Conservation (phyloP, 2,797 vertebrate genomes). For the Sebastes steindachneri region DNA sequence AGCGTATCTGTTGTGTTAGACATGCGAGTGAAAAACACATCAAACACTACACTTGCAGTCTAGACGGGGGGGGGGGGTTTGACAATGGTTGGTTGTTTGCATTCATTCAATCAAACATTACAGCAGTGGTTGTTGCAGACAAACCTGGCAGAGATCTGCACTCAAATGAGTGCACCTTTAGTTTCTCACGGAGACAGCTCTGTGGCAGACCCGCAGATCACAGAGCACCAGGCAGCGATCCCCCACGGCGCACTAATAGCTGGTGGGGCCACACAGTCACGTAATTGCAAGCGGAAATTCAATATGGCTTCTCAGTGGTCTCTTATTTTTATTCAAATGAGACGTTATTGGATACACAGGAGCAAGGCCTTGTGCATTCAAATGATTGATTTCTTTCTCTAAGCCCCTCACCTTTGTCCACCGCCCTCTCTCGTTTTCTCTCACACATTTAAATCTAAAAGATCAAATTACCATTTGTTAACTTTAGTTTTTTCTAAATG, state of each 20-base stretch:
- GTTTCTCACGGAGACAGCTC: no score
- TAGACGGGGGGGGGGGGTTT: no score
- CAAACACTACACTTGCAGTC: no score
- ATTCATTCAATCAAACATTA: no score
- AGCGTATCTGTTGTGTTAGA: no score
- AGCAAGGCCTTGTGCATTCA: slow-evolving; percentile 46
- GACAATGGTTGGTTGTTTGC: background rate
- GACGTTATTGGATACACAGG: slow-evolving; percentile 59
- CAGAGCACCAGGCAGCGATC: slow-evolving; percentile 35
- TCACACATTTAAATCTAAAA: slow-evolving; percentile 21
- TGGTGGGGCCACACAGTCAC: slow-evolving; percentile 47
- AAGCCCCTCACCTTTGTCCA: slow-evolving; percentile 26
- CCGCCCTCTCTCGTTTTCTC: background rate
- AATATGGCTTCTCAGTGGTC: slow-evolving; percentile 62
- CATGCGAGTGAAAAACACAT: no score
- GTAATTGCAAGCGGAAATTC: slow-evolving; percentile 64
- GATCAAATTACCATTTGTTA: background rate
- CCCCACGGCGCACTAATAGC: slow-evolving; percentile 59
- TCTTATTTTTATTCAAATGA: slow-evolving; percentile 77
- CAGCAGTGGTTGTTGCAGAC: no score
- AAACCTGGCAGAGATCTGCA: no score
- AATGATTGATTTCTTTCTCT: slow-evolving; percentile 57
- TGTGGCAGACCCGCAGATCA: slow-evolving; percentile 38
- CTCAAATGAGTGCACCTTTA: no score
- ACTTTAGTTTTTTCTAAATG: background rate